These are phyloP conservation scores for Aplidium turbinatum DNA, from an alignment of 23 tunicate species.

Conservation along the genomic window DNA sequence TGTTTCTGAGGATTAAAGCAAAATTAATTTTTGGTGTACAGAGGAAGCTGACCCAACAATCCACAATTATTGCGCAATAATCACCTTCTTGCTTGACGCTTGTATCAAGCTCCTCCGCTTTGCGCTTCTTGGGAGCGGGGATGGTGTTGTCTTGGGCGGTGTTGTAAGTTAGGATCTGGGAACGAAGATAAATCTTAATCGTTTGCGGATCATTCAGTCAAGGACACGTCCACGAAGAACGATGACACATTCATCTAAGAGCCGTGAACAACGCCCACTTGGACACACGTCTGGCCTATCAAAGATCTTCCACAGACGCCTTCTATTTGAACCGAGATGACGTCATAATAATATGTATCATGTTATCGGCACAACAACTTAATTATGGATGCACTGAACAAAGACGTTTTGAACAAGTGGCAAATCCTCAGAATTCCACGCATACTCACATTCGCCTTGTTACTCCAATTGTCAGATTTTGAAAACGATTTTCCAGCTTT, in stretches of 20 bases:
- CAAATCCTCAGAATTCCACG: neutral
- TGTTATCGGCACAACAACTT: too few species aligned
- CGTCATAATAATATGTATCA: too few species aligned
- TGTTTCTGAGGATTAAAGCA: too few species aligned
- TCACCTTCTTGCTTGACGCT: constrained; percentile 22
- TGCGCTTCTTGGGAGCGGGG: constrained; percentile 76
- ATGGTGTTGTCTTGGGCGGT: constrained; percentile 81
- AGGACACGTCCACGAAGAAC: neutral
- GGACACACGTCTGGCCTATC: neutral
- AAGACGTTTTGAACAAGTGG: too few species aligned
- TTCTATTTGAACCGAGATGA: too few species aligned
- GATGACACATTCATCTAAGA: neutral
- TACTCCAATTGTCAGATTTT: constrained; percentile 64
- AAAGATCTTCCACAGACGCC: neutral
- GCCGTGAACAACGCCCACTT: neutral
- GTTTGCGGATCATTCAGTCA: neutral
- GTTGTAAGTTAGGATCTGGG: constrained; percentile 68
- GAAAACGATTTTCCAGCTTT: constrained; percentile 31
- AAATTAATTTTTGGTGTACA: too few species aligned
- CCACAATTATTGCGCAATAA: neutral
- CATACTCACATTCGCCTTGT: constrained; percentile 49
- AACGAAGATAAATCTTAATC: neutral
- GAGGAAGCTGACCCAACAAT: too few species aligned
- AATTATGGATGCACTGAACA: too few species aligned
- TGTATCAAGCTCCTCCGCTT: constrained; percentile 52